Base-by-base conservation (phyloP, 2,888 invertebrate species). In the Leucoma salicis region DNA sequence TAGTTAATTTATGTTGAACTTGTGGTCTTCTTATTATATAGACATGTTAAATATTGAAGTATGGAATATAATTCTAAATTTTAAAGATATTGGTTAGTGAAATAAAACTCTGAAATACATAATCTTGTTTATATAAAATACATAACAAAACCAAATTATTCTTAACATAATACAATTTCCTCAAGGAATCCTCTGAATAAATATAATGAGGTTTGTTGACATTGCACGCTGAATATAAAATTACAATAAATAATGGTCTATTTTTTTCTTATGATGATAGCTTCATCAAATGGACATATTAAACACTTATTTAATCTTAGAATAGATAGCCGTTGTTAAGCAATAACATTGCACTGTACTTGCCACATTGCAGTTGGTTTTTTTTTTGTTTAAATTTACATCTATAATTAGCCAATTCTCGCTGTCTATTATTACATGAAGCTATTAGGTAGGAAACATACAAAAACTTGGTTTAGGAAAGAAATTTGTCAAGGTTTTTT, bases 101-200 rank as follows among this genome's bases (percentile, higher is more conserved):
- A 70, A 60, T 59, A 62, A 71, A 63, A 63, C 53, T 49, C 47
- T 52, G n/a, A 14, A 40, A 39, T 40, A 49, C 33, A 39, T 56
- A 35, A 48, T 58, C 34, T 63, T 51, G 55, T 70, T 67, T 69
- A 63, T 67, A 44, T 66, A 65, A 66, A 65, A 64, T 63, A 61
- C 39, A 46, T 61, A 61, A 63, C 43, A 66, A 63, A 68, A 63
- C 27, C 50, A 44, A 39, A 14, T 18, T 55, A 53, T 51, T 33
- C 47, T 46, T 45, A 32, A 52, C 44, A 52, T 53, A 51, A 51
- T 39, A 42, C 18, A 11, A 42, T 36, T 42, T 35, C 14, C n/a
- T n/a, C n/a, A n/a, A n/a, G n/a, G n/a, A n/a, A 36, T 28, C 5
- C 8, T 35, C 35, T 37, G 10, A 40, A 31, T 25, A 31, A 44